Base-by-base conservation (phyloP, 2,113 vertebrate genomes). In the Spizaetus ornatus region DNA sequence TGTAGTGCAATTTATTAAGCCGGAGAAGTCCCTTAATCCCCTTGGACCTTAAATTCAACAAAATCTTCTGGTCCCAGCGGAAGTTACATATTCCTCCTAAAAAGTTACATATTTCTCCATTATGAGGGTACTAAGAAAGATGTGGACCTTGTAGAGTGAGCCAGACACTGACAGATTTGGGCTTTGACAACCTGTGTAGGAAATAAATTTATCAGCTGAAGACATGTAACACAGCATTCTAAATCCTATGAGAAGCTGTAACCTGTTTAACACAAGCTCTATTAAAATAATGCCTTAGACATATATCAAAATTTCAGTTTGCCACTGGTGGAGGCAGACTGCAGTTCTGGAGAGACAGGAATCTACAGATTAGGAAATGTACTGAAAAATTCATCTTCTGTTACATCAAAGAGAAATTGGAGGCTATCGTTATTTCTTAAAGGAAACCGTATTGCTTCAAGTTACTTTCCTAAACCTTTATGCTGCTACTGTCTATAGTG, bases 121-220 rank as follows among this genome's bases (percentile, higher is more conserved):
- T 29, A 4, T 13, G 25, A 77, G 21, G 23, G 25, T 58, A 11
- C 47, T 3, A 11, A 67, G 47, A 58, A 29, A 79, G 47, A 40
- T 2, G 1, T 7, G 42, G 74, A 69, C 45, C 47, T 81, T 74
- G 50, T 79, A 88, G 40, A 55, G 43, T 17, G 12, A 93, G 43
- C 42, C 45, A 82, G 67, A 8, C 36, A 17, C 38, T 70, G 90
- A 67, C 59, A 83, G 72, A 12, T 88, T 40, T 34, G 38, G 80
- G n/a, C 65, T 83, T 82, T 96, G 90, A 94, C 80, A 92, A 7
- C 63, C 42, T 74, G 31, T 43, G 32, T 12, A 74, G 52, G 36
- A 83, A 96, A 96, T 88, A 34, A 81, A 62, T 90, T 88, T 94
- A 80, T 94, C 94, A 96, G 71, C 55, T 92, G 79, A 83, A 93